A percentile compares a stretch with the other conserved stretches of the same genome.
Conservation (phyloP, 2,113 vertebrate genomes). For the Prionailurus bengalensis region DNA sequence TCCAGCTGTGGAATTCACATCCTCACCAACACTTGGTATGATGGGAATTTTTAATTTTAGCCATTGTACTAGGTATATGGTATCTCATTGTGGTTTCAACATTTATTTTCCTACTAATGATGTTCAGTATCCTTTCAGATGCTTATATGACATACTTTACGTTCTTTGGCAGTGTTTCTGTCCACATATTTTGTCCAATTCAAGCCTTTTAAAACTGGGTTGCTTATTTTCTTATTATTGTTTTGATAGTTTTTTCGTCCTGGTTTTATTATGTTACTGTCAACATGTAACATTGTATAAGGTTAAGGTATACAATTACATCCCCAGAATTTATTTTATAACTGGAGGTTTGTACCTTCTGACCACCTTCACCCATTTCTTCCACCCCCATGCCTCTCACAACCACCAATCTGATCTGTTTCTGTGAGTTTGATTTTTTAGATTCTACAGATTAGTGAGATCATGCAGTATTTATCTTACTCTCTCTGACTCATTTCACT, state of each 20-base stretch:
- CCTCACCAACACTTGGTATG: not conserved
- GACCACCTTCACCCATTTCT: not conserved
- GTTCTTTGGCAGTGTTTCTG: not conserved
- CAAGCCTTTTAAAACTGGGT: not conserved
- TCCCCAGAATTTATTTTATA: not conserved
- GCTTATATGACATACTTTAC: not conserved
- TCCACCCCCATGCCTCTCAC: not conserved
- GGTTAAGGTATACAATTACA: not conserved
- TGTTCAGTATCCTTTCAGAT: not conserved
- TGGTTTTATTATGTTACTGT: not conserved
- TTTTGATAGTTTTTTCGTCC: not conserved
- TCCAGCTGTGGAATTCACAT: not conserved
- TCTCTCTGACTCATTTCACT: not conserved
- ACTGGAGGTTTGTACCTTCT: not conserved
- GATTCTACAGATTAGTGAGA: not conserved
- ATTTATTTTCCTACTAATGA: not conserved
- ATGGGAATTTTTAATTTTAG: not conserved
- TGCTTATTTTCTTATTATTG: not conserved
- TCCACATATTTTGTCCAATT: not conserved
- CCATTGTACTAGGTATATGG: not conserved
- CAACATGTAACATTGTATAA: not conserved
- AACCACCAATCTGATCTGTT: not conserved
- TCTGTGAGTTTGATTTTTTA: not conserved
- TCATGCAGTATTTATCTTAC: not conserved
- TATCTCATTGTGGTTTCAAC: not conserved